phyloP scores from a whole-genome alignment of 1,140 invertebrate genomes.

The Cylas formicarius region DNA sequence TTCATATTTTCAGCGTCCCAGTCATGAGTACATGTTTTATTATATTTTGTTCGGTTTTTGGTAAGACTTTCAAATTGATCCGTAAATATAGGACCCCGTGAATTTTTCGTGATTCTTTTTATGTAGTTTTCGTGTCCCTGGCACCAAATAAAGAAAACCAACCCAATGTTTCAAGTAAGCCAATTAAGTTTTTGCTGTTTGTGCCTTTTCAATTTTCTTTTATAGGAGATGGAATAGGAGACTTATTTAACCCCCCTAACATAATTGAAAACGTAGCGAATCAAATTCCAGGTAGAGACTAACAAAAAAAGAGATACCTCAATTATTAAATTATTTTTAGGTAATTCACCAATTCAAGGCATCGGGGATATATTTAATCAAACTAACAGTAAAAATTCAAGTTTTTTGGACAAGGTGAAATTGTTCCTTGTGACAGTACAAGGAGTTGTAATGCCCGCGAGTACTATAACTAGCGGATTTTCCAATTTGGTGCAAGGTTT shows the following conservation, averaged over 20 bases:
- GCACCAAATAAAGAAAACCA: too few relatives aligned
- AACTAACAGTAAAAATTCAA: background rate
- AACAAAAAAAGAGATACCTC: too few relatives aligned
- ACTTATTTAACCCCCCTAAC: background rate
- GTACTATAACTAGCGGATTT: conserved; percentile 4
- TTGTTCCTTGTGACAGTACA: conserved; percentile 8
- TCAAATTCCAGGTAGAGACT: background rate
- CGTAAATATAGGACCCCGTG: too few relatives aligned
- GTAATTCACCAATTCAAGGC: background rate
- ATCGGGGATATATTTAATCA: conserved; percentile 2
- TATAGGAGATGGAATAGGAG: conserved; percentile 2
- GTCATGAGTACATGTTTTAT: too few relatives aligned
- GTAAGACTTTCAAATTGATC: too few relatives aligned
- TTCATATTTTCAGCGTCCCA: too few relatives aligned
- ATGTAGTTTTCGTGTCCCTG: too few relatives aligned
- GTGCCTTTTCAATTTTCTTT: background rate
- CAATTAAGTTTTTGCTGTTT: too few relatives aligned
- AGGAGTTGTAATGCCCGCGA: conserved; percentile 11
- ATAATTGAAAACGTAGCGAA: background rate
- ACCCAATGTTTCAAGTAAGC: too few relatives aligned
- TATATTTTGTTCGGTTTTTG: too few relatives aligned
- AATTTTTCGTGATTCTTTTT: too few relatives aligned
- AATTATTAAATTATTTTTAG: too few relatives aligned
- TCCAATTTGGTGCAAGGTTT: background rate
- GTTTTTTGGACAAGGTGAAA: conserved; percentile 3